A percentile compares a stretch with the other conserved stretches of the same genome.
These are phyloP conservation scores for Colletes gigas DNA, from an alignment of 1,140 invertebrate genomes.

Conservation along the genomic window DNA sequence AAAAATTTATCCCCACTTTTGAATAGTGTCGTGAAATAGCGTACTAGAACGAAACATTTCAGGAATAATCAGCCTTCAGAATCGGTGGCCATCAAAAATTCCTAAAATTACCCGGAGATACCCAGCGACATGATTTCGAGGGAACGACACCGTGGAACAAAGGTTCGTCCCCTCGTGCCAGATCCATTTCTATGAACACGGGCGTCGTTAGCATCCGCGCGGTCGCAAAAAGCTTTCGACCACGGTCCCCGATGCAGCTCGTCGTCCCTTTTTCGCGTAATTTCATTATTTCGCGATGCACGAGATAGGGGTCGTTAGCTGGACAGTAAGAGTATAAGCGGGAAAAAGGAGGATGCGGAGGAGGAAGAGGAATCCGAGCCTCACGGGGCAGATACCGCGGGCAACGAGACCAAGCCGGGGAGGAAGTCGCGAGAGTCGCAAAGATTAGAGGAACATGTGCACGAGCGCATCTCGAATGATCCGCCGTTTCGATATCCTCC, in stretches of 20 bases:
- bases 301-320: conserved; percentile 65
- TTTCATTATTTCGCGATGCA: conserved; percentile 77
- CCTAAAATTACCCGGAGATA: neutral
- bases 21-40: neutral
- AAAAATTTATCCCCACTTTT: no score
- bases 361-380: conserved; percentile 47
- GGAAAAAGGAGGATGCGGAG: conserved; percentile 32
- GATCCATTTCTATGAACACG: conserved; percentile 42
- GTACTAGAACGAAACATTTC: neutral
- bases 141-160: neutral
- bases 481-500: conserved; percentile 61
- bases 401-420: neutral
- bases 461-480: conserved; percentile 63
- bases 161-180: conserved; percentile 11
- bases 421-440: conserved; percentile 53
- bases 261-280: conserved; percentile 71
- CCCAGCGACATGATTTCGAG: neutral
- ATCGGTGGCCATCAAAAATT: neutral
- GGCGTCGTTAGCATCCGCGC: conserved; percentile 37
- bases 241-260: conserved; percentile 35
- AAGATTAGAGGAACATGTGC: conserved; percentile 63
- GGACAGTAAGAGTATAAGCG: conserved; percentile 43
- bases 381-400: conserved; percentile 7
- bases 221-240: conserved; percentile 6
- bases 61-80: neutral